A percentile compares a stretch with the other conserved stretches of the same genome.
Evolutionary conservation across 2,797 vertebrate species (phyloP).

Genomic region (Periophthalmus magnuspinnatus): DNA sequence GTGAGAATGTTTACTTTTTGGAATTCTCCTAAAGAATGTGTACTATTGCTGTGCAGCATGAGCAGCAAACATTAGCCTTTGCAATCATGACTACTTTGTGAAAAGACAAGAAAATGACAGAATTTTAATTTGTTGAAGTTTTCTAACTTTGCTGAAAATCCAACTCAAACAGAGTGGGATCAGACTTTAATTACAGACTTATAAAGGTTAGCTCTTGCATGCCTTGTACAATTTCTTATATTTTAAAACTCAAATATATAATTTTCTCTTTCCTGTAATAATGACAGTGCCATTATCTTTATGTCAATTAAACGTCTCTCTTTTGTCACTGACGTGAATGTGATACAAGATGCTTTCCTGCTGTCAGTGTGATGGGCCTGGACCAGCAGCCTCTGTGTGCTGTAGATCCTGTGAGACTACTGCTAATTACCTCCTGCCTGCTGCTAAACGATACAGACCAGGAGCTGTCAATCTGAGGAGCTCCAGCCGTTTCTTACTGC

Average conservation of each 20-base stretch:
- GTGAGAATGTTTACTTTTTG: too few relatives aligned
- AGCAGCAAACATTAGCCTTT: neutral
- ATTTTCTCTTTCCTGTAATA: neutral
- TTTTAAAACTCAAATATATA: neutral
- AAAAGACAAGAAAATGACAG: neutral
- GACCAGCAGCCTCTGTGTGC: neutral
- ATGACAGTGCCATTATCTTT: neutral
- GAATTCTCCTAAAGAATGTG: too few relatives aligned
- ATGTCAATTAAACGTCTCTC: neutral
- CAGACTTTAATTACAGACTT: conserved; percentile 1
- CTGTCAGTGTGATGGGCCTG: neutral
- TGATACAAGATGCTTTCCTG: neutral
- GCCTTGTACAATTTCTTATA: neutral
- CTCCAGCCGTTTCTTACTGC: conserved; percentile 6
- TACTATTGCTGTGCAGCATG: neutral
- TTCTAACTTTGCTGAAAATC: neutral
- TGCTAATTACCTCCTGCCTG: conserved; percentile 10
- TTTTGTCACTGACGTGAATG: neutral
- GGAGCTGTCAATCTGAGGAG: conserved; percentile 5
- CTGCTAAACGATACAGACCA: conserved; percentile 27
- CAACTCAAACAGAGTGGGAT: neutral
- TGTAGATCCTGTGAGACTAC: neutral
- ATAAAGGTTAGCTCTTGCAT: too few relatives aligned
- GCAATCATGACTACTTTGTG: neutral
- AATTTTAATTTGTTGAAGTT: neutral